Conservation (phyloP, 2,113 vertebrate genomes). For the Oenanthe melanoleuca region DNA sequence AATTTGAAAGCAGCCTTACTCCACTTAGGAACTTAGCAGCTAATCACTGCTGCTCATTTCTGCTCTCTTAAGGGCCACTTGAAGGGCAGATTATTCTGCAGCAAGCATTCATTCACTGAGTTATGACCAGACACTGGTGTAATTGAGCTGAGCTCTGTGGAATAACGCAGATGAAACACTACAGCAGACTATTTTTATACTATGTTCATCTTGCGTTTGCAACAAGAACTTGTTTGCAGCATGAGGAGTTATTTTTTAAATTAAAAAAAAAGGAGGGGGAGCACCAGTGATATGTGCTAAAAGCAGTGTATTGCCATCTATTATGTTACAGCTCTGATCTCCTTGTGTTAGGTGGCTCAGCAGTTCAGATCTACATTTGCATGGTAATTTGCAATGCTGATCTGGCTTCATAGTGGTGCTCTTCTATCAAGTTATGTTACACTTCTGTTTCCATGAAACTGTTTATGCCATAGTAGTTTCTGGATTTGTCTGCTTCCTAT, state of each 20-base stretch:
- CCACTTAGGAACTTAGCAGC: constrained; percentile 66
- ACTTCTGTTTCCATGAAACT: not conserved
- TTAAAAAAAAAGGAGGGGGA: not conserved
- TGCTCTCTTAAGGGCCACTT: constrained; percentile 66
- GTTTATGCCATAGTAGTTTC: not conserved
- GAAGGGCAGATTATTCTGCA: constrained; percentile 67
- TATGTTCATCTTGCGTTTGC: not conserved
- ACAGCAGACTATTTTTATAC: constrained; percentile 56
- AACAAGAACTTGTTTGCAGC: constrained; percentile 40
- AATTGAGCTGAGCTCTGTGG: constrained; percentile 63
- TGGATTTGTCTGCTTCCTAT: not conserved
- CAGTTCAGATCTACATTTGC: not conserved
- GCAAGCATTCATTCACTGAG: constrained; percentile 62
- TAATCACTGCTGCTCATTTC: constrained; percentile 68
- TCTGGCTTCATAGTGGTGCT: not conserved
- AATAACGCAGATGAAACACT: constrained; percentile 61
- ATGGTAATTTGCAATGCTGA: not conserved
- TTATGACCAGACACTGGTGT: constrained; percentile 51
- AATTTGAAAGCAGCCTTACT: constrained; percentile 63
- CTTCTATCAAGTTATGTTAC: not conserved
- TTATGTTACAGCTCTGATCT: not conserved
- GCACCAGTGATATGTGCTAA: not conserved
- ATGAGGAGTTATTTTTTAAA: not conserved
- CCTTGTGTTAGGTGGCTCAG: not conserved
- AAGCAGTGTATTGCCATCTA: not conserved